Conservation (phyloP, 2,797 vertebrate genomes). For the Sebastes itinus region DNA sequence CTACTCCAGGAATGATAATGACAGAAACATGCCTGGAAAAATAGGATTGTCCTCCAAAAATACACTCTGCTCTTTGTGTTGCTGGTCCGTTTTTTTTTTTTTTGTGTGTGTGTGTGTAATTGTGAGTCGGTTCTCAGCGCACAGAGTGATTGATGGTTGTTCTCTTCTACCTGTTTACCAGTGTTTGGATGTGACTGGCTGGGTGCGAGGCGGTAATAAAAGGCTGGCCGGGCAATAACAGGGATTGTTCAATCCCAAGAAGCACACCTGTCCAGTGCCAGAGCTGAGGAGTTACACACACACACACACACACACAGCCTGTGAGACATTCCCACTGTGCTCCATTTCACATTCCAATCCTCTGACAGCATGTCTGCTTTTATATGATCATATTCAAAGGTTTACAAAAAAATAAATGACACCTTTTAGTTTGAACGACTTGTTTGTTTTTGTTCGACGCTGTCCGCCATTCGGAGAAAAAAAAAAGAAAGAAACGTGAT, state of each 20-base stretch:
- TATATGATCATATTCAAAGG: conserved; percentile 74
- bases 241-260: conserved; percentile 59
- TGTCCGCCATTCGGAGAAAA: conserved; percentile 13
- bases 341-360: conserved; percentile 81
- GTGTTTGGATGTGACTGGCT: conserved; percentile 42
- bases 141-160: conserved; percentile 65
- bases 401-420: conserved; percentile 63
- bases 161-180: conserved; percentile 66
- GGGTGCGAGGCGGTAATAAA: conserved; percentile 41
- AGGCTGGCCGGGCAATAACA: conserved; percentile 51
- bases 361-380: conserved; percentile 83
- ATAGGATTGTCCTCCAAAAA: conserved; percentile 74
- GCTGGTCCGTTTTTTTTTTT: conserved; percentile 19
- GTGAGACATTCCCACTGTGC: conserved; percentile 78
- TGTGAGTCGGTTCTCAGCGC: conserved; percentile 16
- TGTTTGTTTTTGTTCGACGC: conserved; percentile 61
- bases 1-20: conserved; percentile 87
- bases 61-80: conserved; percentile 70
- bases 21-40: conserved; percentile 86
- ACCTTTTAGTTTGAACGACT: conserved; percentile 56
- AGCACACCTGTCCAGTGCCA: conserved; percentile 79
- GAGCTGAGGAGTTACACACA: conserved; percentile 46
- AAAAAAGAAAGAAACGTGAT: not conserved
- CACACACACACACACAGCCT: conserved; percentile 44
- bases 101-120: conserved; percentile 18